phyloP scores from a whole-genome alignment of 2,888 invertebrate species.

The Rutpela maculata region DNA sequence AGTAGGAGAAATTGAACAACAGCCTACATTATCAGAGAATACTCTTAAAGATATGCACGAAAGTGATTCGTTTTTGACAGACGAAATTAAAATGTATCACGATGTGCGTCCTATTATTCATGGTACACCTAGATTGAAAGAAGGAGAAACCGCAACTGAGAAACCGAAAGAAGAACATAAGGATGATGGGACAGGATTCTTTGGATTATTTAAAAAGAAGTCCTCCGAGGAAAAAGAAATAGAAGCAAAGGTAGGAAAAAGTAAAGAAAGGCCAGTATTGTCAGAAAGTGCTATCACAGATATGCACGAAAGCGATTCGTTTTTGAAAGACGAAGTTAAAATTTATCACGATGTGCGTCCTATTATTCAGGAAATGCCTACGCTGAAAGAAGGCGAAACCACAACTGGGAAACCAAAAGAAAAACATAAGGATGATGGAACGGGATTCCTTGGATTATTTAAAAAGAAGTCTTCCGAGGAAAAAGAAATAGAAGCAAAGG shows the following conservation, averaged over 20 bases:
- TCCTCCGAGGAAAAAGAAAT: conserved; percentile 26
- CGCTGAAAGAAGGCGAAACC: neutral
- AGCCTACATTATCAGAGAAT: too few species aligned
- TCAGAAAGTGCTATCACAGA: conserved; percentile 51
- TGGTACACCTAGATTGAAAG: neutral
- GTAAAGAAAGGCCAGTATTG: conserved; percentile 31
- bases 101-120: conserved; percentile 24
- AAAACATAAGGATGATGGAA: conserved; percentile 10
- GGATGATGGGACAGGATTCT: too few species aligned
- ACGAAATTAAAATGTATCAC: conserved; percentile 40
- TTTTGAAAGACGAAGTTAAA: conserved; percentile 50
- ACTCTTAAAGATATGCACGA: conserved; percentile 54
- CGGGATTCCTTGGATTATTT: conserved; percentile 45
- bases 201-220: too few species aligned
- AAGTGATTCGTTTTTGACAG: conserved; percentile 55
- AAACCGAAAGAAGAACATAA: neutral
- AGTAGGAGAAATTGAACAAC: too few species aligned
- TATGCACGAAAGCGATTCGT: conserved; percentile 54
- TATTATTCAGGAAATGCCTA: neutral
- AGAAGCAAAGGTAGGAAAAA: conserved; percentile 14
- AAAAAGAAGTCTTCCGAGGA: conserved; percentile 45
- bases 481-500: conserved; percentile 10
- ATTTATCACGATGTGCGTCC: conserved; percentile 41
- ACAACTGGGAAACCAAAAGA: conserved; percentile 24
- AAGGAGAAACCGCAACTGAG: neutral